Evolutionary conservation across 2,113 vertebrate genomes (phyloP).

Genomic region (Empidonax alnorum): DNA sequence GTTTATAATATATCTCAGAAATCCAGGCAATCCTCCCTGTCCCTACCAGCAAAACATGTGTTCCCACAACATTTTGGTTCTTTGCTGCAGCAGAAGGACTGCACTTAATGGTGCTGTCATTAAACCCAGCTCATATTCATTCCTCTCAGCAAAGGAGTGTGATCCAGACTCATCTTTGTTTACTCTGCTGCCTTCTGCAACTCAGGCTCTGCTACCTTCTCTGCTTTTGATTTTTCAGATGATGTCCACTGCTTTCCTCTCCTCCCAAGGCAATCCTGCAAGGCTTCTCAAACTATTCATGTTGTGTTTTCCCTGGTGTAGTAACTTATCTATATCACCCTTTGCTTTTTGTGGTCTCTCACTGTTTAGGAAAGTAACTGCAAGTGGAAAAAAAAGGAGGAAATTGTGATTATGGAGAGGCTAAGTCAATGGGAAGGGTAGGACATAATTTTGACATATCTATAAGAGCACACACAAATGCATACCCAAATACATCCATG

Average conservation of each 20-base stretch:
- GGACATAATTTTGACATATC: not conserved
- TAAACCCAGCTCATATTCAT: not conserved
- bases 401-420: not conserved
- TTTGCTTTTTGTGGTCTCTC: not conserved
- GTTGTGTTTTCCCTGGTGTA: not conserved
- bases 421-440: not conserved
- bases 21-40: not conserved
- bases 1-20: not conserved
- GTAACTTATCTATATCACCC: not conserved
- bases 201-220: not conserved
- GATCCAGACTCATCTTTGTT: not conserved
- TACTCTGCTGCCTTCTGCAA: not conserved
- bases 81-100: not conserved
- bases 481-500: not conserved
- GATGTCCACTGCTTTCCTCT: not conserved
- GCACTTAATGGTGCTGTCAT: not conserved
- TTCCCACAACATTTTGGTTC: not conserved
- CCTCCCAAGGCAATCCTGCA: not conserved
- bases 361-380: not conserved
- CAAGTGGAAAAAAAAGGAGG: not conserved
- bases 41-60: conserved; percentile 14
- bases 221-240: not conserved
- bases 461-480: not conserved
- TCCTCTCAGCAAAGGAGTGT: not conserved
- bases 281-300: not conserved